These are phyloP conservation scores for Nyctibius bracteatus DNA, from an alignment of 2,113 vertebrate species.

Conservation along the genomic window DNA sequence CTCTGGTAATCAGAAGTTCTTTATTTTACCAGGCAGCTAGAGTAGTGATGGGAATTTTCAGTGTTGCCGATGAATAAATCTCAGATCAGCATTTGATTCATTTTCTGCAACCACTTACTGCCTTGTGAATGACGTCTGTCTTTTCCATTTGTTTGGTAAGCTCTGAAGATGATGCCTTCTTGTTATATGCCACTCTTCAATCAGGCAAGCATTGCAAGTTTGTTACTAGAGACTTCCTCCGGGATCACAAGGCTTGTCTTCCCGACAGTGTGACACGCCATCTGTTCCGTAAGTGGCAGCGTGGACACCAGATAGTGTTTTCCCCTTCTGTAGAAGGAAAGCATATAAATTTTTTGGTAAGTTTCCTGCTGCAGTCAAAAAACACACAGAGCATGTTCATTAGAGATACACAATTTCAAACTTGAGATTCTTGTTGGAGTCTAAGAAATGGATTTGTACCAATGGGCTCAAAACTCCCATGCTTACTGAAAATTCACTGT, in stretches of 20 bases:
- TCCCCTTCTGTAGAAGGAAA: slow-evolving; percentile 3
- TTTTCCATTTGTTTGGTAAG: slow-evolving; percentile 67
- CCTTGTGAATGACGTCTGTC: not conserved
- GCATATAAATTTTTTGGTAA: slow-evolving; percentile 82
- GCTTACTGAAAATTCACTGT: not conserved
- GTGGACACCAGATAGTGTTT: slow-evolving; percentile 87
- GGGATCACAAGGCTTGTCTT: slow-evolving; percentile 95
- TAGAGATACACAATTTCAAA: not conserved
- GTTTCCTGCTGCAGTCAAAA: not conserved
- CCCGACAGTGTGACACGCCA: slow-evolving; percentile 67
- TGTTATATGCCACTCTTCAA: slow-evolving; percentile 88
- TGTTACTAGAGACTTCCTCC: slow-evolving; percentile 89
- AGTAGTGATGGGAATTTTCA: not conserved
- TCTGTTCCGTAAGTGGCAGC: slow-evolving; percentile 97
- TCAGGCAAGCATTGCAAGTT: slow-evolving; percentile 91
- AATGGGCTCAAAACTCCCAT: not conserved
- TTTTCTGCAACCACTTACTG: not conserved
- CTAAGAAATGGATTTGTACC: not conserved
- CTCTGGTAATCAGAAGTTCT: not conserved
- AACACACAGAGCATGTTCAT: not conserved
- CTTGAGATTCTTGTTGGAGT: not conserved
- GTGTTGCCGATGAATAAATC: not conserved
- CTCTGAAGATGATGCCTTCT: slow-evolving; percentile 92
- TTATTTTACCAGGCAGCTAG: not conserved
- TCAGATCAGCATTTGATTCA: not conserved